Evolutionary conservation across 1,140 invertebrate species (phyloP).

Genomic region (Heliconius hewitsoni): DNA sequence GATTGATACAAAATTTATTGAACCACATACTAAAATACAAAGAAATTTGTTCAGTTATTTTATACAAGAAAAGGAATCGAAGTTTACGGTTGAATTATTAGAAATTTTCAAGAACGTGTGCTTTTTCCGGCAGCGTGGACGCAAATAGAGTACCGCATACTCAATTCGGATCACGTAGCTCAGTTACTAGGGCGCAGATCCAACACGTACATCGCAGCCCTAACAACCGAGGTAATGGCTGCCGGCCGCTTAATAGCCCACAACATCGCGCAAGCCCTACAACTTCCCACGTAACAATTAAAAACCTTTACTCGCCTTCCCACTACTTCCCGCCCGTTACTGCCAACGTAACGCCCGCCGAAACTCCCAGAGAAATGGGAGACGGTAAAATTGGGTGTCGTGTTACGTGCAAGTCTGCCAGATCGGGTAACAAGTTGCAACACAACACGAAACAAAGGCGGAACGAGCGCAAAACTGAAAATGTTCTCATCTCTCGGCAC

Average conservation of each 20-base stretch:
- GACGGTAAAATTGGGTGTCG: conserved; percentile 36
- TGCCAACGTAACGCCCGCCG: conserved; percentile 41
- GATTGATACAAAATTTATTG: too few relatives aligned
- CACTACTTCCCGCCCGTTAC: conserved; percentile 54
- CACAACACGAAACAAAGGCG: conserved; percentile 33
- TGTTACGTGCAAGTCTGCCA: conserved; percentile 27
- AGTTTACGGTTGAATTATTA: conserved; percentile 10
- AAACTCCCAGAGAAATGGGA: conserved; percentile 31
- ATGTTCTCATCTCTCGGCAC: conserved; percentile 31
- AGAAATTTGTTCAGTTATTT: background rate
- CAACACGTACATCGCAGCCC: conserved; percentile 65
- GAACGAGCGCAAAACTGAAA: conserved; percentile 33
- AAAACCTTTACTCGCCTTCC: conserved; percentile 56
- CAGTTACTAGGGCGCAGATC: conserved; percentile 65
- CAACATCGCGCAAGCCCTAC: conserved; percentile 50
- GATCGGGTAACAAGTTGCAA: conserved; percentile 29
- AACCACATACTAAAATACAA: background rate
- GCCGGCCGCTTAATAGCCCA: conserved; percentile 56
- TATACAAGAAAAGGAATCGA: background rate
- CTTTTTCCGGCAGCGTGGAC: conserved; percentile 21
- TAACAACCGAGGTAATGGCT: conserved; percentile 71
- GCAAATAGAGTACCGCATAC: conserved; percentile 31
- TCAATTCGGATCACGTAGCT: conserved; percentile 58
- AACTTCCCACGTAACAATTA: conserved; percentile 64
- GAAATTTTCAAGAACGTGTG: conserved; percentile 20